Evolutionary conservation across 1,140 invertebrate genomes (phyloP), one percentile per base, ranked within the genome.

Genomic region (Choristoneura fumiferana): DNA sequence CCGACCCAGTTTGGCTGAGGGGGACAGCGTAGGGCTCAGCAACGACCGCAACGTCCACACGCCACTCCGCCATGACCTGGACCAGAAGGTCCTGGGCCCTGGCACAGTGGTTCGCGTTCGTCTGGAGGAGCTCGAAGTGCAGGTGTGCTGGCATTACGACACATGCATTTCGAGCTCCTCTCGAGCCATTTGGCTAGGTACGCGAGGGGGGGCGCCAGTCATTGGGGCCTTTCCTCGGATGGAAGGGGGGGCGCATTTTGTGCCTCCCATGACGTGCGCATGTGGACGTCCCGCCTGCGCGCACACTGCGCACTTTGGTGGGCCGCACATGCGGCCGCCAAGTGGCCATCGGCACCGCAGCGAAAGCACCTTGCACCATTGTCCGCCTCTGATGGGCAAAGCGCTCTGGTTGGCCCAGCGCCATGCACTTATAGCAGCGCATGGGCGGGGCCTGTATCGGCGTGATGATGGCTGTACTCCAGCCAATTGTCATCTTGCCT

Each of bases 11-110:
- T 18, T 4, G 17, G 13, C 13, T 29, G 4, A 12, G 40, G 0
- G 57, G 57, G 1, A 58, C 57, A 14, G 15, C 18, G 10, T 58
- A 58, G 0, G 57, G 57, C 34, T 58, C 57, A 0, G 57, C 60
- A 0, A 59, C 92, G 12, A 84, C 79, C 5, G 87, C 90, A 0
- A 88, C 84, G 13, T 81, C 84, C 29, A 91, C 92, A 58, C 93
- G 91, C 90, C 84, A 90, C 65, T 73, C 90, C 35, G 84, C 91
- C 1, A 93, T 92, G 65, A 62, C 93, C 15, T 74, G 92, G 3
- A 91, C 10, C 8, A 63, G n/a, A 1, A 63, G 49, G n/a, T 63
- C 61, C 49, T 63, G 61, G 17, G 61, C 61, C 0, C 55, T 40
- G n/a, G 49, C 55, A 12, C 9, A 58, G 49, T 63, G 61, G 29